These are phyloP conservation scores for Chelon auratus DNA, from an alignment of 2,797 vertebrate species.

Conservation along the genomic window DNA sequence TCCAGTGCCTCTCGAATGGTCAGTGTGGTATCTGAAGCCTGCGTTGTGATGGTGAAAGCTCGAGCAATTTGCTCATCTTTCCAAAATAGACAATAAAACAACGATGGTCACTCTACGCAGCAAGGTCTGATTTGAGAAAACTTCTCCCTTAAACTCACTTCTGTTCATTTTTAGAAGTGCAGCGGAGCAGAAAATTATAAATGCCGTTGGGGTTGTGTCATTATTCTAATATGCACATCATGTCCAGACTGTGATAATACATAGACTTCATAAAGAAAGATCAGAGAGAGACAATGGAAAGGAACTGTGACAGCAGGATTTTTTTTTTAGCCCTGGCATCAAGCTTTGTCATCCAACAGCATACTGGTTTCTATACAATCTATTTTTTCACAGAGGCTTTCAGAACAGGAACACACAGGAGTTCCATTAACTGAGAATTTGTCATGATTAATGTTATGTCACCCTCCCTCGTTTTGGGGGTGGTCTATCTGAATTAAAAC, in stretches of 20 bases:
- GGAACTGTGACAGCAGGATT: not conserved
- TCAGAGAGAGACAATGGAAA: not conserved
- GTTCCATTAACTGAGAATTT: slow-evolving; percentile 10
- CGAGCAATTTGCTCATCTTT: slow-evolving; percentile 13
- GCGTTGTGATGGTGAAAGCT: not conserved
- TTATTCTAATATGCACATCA: not conserved
- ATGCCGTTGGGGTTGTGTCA: not conserved
- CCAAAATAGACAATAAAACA: slow-evolving; percentile 14
- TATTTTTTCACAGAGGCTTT: not conserved
- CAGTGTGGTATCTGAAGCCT: not conserved
- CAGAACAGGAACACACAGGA: slow-evolving; percentile 2
- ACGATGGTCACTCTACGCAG: not conserved
- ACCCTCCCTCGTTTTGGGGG: slow-evolving; percentile 11
- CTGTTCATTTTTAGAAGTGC: not conserved
- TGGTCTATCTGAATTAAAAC: slow-evolving; percentile 45
- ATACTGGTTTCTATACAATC: not conserved
- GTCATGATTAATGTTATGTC: slow-evolving; percentile 53
- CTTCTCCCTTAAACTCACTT: not conserved
- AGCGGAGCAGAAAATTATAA: not conserved
- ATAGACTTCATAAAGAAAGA: slow-evolving; percentile 5
- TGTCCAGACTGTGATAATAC: not conserved
- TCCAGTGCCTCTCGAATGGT: slow-evolving; percentile 2
- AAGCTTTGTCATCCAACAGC: not conserved
- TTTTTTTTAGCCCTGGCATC: not conserved
- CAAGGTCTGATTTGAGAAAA: not conserved